Evolutionary conservation across 2,888 invertebrate genomes (phyloP), one percentile per base, ranked within the genome.

Genomic region (Aelia acuminata): DNA sequence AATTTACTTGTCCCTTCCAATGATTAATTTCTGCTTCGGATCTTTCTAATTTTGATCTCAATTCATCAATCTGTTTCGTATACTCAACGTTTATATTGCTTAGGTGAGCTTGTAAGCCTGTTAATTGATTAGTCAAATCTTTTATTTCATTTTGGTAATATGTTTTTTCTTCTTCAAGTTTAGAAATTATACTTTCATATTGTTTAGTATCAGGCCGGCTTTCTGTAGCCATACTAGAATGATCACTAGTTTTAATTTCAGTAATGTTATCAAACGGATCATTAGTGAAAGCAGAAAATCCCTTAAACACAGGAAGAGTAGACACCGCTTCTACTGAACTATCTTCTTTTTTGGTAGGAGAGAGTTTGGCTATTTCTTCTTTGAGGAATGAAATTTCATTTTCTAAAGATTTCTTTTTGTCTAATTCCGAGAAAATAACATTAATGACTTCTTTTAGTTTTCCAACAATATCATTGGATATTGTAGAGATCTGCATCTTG

Each of bases 211-310:
- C 50, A 31, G 88, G 80, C 57, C 88, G 92, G 1, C 93, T 91
- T 84, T 93, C 93, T 86, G 93, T 92, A 3, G 43, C 4, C 4
- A 7, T n/a, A 5, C 35, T 22, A 22, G 43, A 39, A n/a, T 80
- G 80, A 80, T 3, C 22, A 15, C 80, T 43, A 35, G 39, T 35
- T 43, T 80, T 22, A 63, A 93, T 90, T 85, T 91, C 91, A 86
- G 90, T 89, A 89, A 92, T 92, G 18, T 43, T 63, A 43, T 87
- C 70, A 47, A 88, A 88, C 10, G 88, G 88, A 70, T 88, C 75
- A 50, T 88, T 88, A n/a, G n/a, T 13, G 47, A 63, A 35, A n/a
- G 84, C 13, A 47, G 49, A 84, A 48, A 88, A 88, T 22, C 87
- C 86, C 26, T 80, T 88, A 57, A 88, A 88, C 1, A 88, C 88